A percentile compares a stretch with the other conserved stretches of the same genome.
phyloP scores from a whole-genome alignment of 2,797 vertebrate species.

The Molossus alvarezi region DNA sequence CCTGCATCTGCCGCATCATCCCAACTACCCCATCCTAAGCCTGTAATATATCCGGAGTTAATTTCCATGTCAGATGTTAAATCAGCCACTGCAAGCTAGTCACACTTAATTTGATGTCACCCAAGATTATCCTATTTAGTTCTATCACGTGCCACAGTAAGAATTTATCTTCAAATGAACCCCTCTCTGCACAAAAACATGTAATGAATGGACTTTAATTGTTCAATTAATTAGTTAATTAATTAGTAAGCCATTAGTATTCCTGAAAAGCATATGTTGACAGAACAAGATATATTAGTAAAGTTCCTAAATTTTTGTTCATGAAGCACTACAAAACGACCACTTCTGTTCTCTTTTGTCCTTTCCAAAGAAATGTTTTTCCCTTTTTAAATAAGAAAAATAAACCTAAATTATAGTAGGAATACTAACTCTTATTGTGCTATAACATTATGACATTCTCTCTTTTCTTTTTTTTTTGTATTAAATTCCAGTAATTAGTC shows the following conservation, averaged over 20 bases:
- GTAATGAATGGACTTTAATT: background rate
- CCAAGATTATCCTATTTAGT: conserved; percentile 69
- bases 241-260: background rate
- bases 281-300: background rate
- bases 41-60: background rate
- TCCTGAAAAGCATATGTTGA: background rate
- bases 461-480: background rate
- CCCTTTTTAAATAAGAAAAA: background rate
- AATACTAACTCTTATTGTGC: background rate
- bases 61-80: background rate
- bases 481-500: conserved; percentile 3
- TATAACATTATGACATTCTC: background rate
- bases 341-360: background rate
- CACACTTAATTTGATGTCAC: background rate
- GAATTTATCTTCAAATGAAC: background rate
- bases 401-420: background rate
- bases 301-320: background rate
- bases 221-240: conserved; percentile 23
- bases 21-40: background rate
- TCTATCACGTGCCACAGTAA: conserved; percentile 56
- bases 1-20: background rate
- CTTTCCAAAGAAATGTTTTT: background rate
- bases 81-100: background rate
- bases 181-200: background rate
- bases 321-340: background rate